These are phyloP conservation scores for Mirza zaza DNA, from an alignment of 2,113 vertebrate species.

Conservation along the genomic window DNA sequence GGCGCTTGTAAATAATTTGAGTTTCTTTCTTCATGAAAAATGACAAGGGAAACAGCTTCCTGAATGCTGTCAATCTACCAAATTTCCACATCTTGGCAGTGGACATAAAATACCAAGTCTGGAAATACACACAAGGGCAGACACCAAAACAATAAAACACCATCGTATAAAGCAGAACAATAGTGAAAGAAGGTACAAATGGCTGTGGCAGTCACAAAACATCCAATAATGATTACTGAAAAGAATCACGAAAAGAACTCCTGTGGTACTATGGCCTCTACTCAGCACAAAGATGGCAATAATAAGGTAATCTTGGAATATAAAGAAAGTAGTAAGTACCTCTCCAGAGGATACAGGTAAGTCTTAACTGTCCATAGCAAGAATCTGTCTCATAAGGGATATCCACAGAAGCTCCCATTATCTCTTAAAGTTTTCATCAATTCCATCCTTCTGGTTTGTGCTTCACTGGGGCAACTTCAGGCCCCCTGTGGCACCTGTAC, in stretches of 20 bases:
- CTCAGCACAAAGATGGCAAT: not conserved
- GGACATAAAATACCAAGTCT: conserved; percentile 53
- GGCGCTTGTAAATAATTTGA: not conserved
- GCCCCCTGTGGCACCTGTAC: not conserved
- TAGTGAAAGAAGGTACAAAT: not conserved
- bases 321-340: conserved; percentile 5
- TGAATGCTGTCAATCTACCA: not conserved
- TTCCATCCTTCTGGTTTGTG: not conserved
- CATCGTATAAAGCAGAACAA: conserved; percentile 20
- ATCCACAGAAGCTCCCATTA: not conserved
- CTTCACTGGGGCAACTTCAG: not conserved
- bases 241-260: not conserved
- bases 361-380: conserved; percentile 27
- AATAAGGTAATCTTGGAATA: conserved; percentile 23
- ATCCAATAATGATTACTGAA: not conserved
- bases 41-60: not conserved
- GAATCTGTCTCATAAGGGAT: not conserved
- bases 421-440: not conserved
- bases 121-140: conserved; percentile 23
- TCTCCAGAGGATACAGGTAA: conserved; percentile 15
- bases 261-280: not conserved
- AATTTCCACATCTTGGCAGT: conserved; percentile 16
- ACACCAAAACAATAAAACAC: conserved; percentile 36
- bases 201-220: not conserved
- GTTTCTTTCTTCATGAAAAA: conserved; percentile 47